phyloP scores from a whole-genome alignment of 2,113 vertebrate genomes.

The Geococcyx californianus region DNA sequence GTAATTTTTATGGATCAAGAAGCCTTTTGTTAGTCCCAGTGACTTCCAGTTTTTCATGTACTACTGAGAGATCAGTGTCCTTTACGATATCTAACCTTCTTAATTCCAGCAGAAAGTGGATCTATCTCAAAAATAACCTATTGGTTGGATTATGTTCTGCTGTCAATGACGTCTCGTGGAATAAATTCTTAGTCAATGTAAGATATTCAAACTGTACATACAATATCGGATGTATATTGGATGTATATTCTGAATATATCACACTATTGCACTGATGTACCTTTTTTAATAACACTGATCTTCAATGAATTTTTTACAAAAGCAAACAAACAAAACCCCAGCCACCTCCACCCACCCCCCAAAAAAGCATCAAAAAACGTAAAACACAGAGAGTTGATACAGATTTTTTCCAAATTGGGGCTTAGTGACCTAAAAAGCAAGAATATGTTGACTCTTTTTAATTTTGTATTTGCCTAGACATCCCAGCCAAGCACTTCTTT shows the following conservation, averaged over 20 bases:
- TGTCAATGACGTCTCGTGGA: not conserved
- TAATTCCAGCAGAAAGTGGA: not conserved
- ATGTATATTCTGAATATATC: not conserved
- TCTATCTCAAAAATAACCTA: not conserved
- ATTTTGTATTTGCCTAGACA: not conserved
- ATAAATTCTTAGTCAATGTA: not conserved
- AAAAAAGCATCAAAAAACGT: not conserved
- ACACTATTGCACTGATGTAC: not conserved
- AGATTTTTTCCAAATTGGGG: not conserved
- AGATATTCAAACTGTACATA: not conserved
- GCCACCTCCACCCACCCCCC: fast-evolving
- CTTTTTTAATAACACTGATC: not conserved
- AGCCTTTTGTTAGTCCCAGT: not conserved
- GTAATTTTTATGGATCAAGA: not conserved
- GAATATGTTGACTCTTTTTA: not conserved
- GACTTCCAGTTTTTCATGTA: not conserved
- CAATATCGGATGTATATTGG: not conserved
- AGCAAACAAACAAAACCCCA: not conserved
- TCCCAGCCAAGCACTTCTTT: not conserved
- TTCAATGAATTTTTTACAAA: not conserved
- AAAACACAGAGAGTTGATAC: not conserved
- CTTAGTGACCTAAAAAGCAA: not conserved
- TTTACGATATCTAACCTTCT: not conserved
- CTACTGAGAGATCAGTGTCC: fast-evolving
- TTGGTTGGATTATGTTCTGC: not conserved